Evolutionary conservation across 2,888 invertebrate species (phyloP), one percentile per base, ranked within the genome.

Genomic region (Drosophila anomalata): DNA sequence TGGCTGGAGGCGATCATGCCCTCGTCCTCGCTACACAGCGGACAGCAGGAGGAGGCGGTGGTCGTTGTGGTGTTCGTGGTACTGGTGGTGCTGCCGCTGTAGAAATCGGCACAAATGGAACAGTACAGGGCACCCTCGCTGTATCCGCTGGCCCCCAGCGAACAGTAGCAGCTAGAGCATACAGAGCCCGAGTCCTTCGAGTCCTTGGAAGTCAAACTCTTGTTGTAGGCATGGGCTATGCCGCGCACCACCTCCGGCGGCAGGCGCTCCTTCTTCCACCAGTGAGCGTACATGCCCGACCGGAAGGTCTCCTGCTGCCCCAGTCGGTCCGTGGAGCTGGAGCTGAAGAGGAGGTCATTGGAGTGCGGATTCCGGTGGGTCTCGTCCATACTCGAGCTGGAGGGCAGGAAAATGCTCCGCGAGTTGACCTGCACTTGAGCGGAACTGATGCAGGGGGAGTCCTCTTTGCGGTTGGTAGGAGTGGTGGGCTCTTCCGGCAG

Each of bases 261-360:
- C 90, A 96, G 93, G 90, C 95, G 95, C 90, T 96, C 96, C 93
- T 97, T 97, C 93, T 97, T 95, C 96, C 97, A 97, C 97, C 97
- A 97, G 93, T 97, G 97, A 75, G 96, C 97, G 92, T 97, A 97
- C 92, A 97, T 93, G 89, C 96, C 96, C 51, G 96, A 96, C 68
- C 95, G 95, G 92, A 95, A 97, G 89, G 95, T 76, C 72, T 80
- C 76, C 6, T 72, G 77, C 1, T 81, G 77, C 46, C 78, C 72
- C 29, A 86, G 44, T 7, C 73, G 75, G 55, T 86, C 80, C 0
- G 82, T 69, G 6, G 79, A 83, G 31, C 78, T 78, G 53, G 81
- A 77, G 11, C 73, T 78, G 42, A 87, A 82, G 29, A 70, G 46
- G 14, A 83, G 54, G 17, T 74, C 58, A 3, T 71, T 68, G 17